These are phyloP conservation scores for Junonia oenone DNA, from an alignment of 2,888 invertebrate species.

Conservation along the genomic window DNA sequence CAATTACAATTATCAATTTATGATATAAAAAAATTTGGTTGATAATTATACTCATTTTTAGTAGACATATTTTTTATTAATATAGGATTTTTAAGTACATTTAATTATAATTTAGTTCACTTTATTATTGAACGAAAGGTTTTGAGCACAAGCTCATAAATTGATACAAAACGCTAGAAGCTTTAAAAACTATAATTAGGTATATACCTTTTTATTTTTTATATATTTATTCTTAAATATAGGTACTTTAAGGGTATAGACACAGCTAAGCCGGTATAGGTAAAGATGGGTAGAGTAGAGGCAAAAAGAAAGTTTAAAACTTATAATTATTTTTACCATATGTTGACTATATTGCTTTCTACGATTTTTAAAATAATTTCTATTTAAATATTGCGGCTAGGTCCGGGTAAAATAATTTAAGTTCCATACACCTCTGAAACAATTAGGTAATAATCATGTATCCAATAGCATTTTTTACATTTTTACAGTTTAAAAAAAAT, in stretches of 20 bases:
- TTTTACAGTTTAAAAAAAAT: too few relatives aligned
- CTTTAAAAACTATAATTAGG: constrained; percentile 8
- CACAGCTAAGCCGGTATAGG: background rate
- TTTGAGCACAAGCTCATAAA: constrained; percentile 20
- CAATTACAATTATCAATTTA: background rate
- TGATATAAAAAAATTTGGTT: background rate
- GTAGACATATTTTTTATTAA: background rate
- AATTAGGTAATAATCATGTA: constrained; percentile 5
- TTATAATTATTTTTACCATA: constrained; percentile 4
- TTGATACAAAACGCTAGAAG: constrained; percentile 19
- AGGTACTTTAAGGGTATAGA: background rate
- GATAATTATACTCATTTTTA: background rate
- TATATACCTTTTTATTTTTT: constrained; percentile 1
- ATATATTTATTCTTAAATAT: background rate
- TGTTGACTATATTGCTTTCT: constrained; percentile 15
- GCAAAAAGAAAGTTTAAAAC: constrained; percentile 4
- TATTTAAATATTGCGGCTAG: constrained; percentile 13
- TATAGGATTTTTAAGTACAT: constrained; percentile 3
- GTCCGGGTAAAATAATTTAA: constrained; percentile 8
- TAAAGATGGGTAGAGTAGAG: constrained; percentile 3
- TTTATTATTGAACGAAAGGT: constrained; percentile 5
- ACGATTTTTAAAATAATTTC: constrained; percentile 9
- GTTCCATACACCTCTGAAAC: background rate
- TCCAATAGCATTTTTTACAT: too few relatives aligned
- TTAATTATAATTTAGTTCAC: constrained; percentile 2